phyloP scores from a whole-genome alignment of 2,113 vertebrate genomes.

The Prochilodus magdalenae region DNA sequence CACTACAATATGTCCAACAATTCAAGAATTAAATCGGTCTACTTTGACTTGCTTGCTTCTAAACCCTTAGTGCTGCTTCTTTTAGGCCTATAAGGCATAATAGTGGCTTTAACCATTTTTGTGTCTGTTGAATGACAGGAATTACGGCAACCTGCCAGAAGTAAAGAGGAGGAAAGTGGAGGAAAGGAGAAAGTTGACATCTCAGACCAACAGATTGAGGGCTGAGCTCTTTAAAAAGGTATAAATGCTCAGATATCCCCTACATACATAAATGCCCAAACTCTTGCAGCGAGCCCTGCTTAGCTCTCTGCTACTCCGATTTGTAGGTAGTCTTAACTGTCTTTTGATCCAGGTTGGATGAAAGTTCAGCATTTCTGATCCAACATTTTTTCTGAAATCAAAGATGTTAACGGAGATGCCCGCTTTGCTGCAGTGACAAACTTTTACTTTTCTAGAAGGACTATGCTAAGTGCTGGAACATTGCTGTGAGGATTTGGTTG shows the following conservation, averaged over 20 bases:
- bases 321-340: too few species aligned
- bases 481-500: too few species aligned
- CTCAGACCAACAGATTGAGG: slow-evolving; percentile 82
- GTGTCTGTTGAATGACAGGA: slow-evolving; percentile 65
- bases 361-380: neutral
- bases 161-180: slow-evolving; percentile 86
- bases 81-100: neutral
- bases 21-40: neutral
- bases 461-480: too few species aligned
- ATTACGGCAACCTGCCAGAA: slow-evolving; percentile 80
- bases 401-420: too few species aligned
- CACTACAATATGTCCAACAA: too few species aligned
- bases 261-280: neutral
- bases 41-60: too few species aligned
- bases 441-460: too few species aligned
- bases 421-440: too few species aligned
- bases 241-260: neutral
- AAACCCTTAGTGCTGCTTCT: too few species aligned
- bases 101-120: neutral
- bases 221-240: slow-evolving; percentile 92
- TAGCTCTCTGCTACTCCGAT: neutral
- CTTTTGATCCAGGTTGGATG: neutral
- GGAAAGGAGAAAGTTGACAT: slow-evolving; percentile 80
- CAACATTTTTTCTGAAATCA: too few species aligned
- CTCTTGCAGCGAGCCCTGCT: neutral